phyloP scores from a whole-genome alignment of 2,888 invertebrate genomes.

The Iselma pallidipennis region DNA sequence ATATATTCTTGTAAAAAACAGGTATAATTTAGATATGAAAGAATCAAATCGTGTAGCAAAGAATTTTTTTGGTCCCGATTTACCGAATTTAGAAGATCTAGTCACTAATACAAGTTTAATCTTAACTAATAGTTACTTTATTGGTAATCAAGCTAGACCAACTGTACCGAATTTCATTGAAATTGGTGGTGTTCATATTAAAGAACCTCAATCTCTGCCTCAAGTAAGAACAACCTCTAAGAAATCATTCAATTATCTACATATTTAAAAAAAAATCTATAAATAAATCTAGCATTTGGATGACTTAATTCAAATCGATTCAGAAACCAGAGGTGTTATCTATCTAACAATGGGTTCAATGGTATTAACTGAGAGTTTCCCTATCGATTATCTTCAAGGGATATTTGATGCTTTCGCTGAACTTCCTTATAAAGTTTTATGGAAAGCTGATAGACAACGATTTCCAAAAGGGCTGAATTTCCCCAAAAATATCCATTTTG shows the following conservation, averaged over 20 bases:
- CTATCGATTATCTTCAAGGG: slow-evolving; percentile 55
- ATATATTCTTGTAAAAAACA: no score
- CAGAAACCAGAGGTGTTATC: slow-evolving; percentile 52
- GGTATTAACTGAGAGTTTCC: slow-evolving; percentile 61
- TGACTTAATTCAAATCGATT: slow-evolving; percentile 5
- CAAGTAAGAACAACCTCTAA: slow-evolving; percentile 53
- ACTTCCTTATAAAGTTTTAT: slow-evolving; percentile 60
- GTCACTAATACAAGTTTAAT: slow-evolving; percentile 61
- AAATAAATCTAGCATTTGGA: no score
- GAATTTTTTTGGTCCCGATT: slow-evolving; percentile 58
- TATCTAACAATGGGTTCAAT: slow-evolving; percentile 66
- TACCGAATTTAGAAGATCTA: slow-evolving; percentile 56
- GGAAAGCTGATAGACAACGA: slow-evolving; percentile 59
- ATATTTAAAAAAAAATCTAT: no score
- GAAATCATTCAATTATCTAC: no score
- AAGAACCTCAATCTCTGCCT: no score
- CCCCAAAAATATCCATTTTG: slow-evolving; percentile 59
- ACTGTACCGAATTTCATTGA: no score
- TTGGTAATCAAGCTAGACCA: no score
- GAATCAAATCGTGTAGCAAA: slow-evolving; percentile 56
- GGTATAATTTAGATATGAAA: slow-evolving; percentile 19
- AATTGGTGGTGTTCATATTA: no score
- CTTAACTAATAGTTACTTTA: slow-evolving; percentile 61
- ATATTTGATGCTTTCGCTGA: slow-evolving; percentile 60
- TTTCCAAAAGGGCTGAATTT: slow-evolving; percentile 54